A percentile compares a stretch with the other conserved stretches of the same genome.
Conservation (phyloP, 2,113 vertebrate species). For the Oryzias javanicus region DNA sequence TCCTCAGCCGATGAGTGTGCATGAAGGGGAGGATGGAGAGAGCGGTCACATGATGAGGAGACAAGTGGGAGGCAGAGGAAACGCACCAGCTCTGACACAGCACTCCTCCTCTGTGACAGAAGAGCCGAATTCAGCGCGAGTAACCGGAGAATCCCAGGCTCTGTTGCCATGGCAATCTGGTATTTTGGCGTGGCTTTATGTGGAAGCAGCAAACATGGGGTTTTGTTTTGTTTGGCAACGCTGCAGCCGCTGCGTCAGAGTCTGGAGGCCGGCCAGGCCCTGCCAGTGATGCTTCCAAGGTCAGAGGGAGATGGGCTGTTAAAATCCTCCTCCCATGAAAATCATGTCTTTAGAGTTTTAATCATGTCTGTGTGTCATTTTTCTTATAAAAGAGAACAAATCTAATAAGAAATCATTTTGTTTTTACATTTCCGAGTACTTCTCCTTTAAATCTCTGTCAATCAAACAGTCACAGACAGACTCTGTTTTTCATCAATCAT, state of each 20-base stretch:
- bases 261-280: constrained; percentile 36
- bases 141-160: constrained; percentile 5
- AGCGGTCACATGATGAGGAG: constrained; percentile 14
- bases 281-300: constrained; percentile 54
- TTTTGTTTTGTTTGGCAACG: constrained; percentile 20
- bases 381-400: too few relatives aligned
- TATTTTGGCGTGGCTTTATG: constrained; percentile 28
- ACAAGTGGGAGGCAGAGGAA: constrained; percentile 32
- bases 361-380: too few relatives aligned
- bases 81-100: constrained; percentile 58
- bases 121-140: constrained; percentile 24
- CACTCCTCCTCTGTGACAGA: constrained; percentile 38
- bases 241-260: constrained; percentile 59
- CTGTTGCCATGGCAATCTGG: constrained; percentile 17
- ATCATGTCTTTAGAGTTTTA: too few relatives aligned
- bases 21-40: constrained; percentile 15
- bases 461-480: too few relatives aligned
- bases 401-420: too few relatives aligned
- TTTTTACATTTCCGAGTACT: too few relatives aligned
- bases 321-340: too few relatives aligned
- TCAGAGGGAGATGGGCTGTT: constrained; percentile 21
- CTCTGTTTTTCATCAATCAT: too few relatives aligned
- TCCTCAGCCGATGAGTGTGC: constrained; percentile 3
- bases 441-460: too few relatives aligned
- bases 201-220: not conserved